Evolutionary conservation across 2,113 vertebrate species (phyloP), one percentile per base, ranked within the genome.

Genomic region (Guaruba guarouba): DNA sequence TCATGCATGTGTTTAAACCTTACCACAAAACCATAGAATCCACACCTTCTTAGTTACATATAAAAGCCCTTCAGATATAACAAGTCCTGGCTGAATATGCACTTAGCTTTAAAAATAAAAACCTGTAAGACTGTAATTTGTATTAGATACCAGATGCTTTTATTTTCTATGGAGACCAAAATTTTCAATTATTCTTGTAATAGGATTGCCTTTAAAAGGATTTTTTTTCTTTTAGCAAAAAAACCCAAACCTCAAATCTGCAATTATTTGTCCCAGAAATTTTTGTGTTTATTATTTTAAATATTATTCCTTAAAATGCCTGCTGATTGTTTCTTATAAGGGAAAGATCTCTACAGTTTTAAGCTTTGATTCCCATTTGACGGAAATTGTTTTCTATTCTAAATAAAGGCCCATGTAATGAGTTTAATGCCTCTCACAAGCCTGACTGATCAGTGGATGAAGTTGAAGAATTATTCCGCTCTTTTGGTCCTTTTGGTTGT

Each of bases 1-100:
- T 78, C 69, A n/a, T 74, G 76, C 24, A 48, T 75, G 27, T 74
- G 28, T 80, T 96, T 86, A 91, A 92, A 74, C n/a, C n/a, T 87
- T 59, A 59, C 75, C 51, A 81, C 78, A 86, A 82, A 91, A 88
- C 82, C 76, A 5, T 28, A 80, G 74, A 82, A 91, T 91, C 52
- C 75, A 76, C 91, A 93, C 90, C 70, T 95, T 95, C 93, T 96
- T 91, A 82, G 85, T 96, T 97, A 85, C 90, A 90, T 80, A 73
- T 82, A 61, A 93, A 96, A 93, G 8, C 35, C 39, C 46, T 75
- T 90, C 59, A 92, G 39, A 22, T 95, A 52, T 71, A 90, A 96
- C 68, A 83, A 95, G 73, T 85, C 82, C 68, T 92, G 88, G 59
- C 61, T 86, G 93, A 94, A 48, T 86, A 78, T 25, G 20, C 81